A percentile compares a stretch with the other conserved stretches of the same genome.
Conservation (phyloP, 1,140 invertebrate genomes). For the Parapsyche elsis region DNA sequence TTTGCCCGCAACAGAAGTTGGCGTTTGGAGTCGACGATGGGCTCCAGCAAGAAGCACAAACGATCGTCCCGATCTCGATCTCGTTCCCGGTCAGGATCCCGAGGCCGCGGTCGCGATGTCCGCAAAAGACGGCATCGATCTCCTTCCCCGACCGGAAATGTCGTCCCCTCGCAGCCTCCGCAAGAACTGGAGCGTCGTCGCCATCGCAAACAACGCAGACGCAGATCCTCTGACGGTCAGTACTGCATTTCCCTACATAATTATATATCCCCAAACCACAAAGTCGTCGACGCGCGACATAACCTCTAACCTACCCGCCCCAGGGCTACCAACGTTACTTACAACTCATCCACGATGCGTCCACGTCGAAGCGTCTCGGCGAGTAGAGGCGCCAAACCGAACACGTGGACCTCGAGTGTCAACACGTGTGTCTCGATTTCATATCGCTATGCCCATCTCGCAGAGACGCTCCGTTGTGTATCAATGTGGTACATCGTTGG, state of each 20-base stretch:
- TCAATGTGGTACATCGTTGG: background rate
- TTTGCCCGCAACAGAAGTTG: no score
- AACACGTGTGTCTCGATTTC: no score
- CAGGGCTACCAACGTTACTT: no score
- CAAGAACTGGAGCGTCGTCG: background rate
- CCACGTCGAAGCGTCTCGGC: no score
- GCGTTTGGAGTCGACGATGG: background rate
- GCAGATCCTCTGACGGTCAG: conserved; percentile 30
- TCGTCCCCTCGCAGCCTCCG: background rate
- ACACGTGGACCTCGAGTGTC: no score
- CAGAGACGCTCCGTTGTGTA: no score
- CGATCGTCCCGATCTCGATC: conserved; percentile 4
- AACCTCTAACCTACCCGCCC: no score
- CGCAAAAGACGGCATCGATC: conserved; percentile 16
- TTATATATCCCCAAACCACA: background rate
- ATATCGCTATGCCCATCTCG: no score
- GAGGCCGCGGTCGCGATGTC: background rate
- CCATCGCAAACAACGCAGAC: conserved; percentile 21
- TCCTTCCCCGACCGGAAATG: background rate
- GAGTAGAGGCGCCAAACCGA: no score
- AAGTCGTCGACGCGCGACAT: conserved; percentile 24
- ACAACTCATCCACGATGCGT: no score
- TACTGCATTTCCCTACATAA: conserved; percentile 3
- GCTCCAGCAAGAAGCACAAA: conserved; percentile 41
- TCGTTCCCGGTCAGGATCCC: background rate